phyloP scores from a whole-genome alignment of 2,797 vertebrate genomes.

The Microctenopoma steveboyesi region DNA sequence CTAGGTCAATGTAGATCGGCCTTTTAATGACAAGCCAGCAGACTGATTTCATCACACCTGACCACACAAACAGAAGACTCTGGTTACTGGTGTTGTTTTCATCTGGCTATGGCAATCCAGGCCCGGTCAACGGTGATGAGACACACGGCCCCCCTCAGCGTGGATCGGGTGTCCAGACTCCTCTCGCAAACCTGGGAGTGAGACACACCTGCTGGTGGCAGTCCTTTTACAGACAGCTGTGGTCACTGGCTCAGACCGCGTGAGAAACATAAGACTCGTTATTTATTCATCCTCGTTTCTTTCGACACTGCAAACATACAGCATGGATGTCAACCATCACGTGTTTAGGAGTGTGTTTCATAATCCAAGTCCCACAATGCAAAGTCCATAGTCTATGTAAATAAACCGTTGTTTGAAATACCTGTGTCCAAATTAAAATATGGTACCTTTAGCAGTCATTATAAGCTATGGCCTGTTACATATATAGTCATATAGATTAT shows the following conservation, averaged over 20 bases:
- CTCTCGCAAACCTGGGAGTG: constrained; percentile 40
- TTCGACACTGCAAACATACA: constrained; percentile 38
- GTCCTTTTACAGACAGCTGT: constrained; percentile 51
- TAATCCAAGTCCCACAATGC: not conserved
- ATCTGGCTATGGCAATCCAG: constrained; percentile 64
- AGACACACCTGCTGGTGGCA: constrained; percentile 56
- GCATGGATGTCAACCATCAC: constrained; percentile 6
- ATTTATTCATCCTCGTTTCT: constrained; percentile 64
- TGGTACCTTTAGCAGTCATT: constrained; percentile 12
- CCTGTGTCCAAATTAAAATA: constrained; percentile 7
- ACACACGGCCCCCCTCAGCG: constrained; percentile 31
- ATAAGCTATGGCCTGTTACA: constrained; percentile 10
- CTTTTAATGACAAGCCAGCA: constrained; percentile 46
- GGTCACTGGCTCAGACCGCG: constrained; percentile 54
- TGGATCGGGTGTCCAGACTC: constrained; percentile 77
- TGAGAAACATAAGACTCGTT: constrained; percentile 53
- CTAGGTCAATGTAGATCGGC: constrained; percentile 54
- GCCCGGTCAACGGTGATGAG: constrained; percentile 56
- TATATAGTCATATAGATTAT: constrained; percentile 5
- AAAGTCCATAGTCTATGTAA: constrained; percentile 13
- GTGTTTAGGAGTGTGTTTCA: constrained; percentile 5
- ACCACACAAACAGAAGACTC: constrained; percentile 73
- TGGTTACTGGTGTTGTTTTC: constrained; percentile 83
- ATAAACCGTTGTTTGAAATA: constrained; percentile 15
- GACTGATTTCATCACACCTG: constrained; percentile 77